Base-by-base conservation (phyloP, 2,888 invertebrate species). In the Apotomis betuletana region DNA sequence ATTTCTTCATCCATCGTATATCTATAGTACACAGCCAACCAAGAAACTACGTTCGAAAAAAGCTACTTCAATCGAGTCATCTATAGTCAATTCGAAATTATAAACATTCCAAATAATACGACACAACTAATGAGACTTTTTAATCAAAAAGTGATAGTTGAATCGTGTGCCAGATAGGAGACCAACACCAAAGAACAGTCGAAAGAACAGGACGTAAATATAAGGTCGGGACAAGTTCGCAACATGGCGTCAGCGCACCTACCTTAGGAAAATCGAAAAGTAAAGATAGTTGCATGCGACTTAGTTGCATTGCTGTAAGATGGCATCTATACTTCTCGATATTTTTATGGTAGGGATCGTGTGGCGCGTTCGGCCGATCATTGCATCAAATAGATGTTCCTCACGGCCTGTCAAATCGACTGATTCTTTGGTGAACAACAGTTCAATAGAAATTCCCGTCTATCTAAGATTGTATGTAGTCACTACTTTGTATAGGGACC, bases 121-220 rank as follows among this genome's bases (percentile, higher is more conserved):
- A 74, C 55, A 74, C 77, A 78, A 80, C 78, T 76, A 74, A 75
- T 70, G 73, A 67, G 73, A 77, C 77, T 76, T 78, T 79, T 79
- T 79, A 65, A 65, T 61, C 12, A 78, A 75, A 80, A 81, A 76
- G 77, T 74, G 72, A 76, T 76, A 77, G 79, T 75, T 77, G 75
- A 74, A 73, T 67, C 38, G 65, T 44, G 63, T 51, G 55, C 51
- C 49, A 15, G 10, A 38, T 46, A 61, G 15, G 46, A 61, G 10
- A 27, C 46, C 46, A 41, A 61, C 9, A 49, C 49, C 49, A 9
- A 6, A 49, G 49, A 41, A 6, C 41, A 41, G 6, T 41, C 49
- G 49, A 9, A 9, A 49, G 49, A 49, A 10, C 8, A 10, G 3
- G 9, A 49, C 49, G 9, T 10, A 49, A 9, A 9, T 49, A 49